Percentiles rank a stretch among this genome's conserved stretches.
Evolutionary conservation across 2,113 vertebrate genomes (phyloP).

Genomic region (Campylomormyrus numenius): DNA sequence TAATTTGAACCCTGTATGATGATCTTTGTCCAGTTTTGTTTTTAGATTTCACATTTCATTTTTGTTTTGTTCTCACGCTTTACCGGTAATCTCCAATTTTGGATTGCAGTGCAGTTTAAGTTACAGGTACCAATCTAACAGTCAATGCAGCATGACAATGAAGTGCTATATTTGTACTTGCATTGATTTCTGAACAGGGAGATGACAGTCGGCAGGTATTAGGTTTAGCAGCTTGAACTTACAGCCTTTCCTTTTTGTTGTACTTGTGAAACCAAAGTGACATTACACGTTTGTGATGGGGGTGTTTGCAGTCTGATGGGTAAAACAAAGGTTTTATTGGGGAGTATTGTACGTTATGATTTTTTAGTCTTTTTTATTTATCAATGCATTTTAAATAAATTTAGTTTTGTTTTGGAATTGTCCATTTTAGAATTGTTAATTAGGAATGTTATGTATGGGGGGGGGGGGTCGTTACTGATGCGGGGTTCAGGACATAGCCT

Average conservation of each 20-base stretch:
- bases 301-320: not conserved
- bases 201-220: not conserved
- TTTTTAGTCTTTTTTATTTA: not conserved
- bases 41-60: not conserved
- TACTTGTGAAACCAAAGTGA: not conserved
- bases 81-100: not conserved
- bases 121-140: not conserved
- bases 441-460: not conserved
- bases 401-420: not conserved
- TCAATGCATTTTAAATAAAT: not conserved
- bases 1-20: not conserved
- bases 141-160: not conserved
- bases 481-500: too few species aligned
- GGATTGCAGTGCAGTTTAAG: not conserved
- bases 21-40: not conserved
- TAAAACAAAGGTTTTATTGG: not conserved
- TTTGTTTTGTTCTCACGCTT: not conserved
- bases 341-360: not conserved
- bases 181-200: not conserved
- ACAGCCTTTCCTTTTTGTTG: not conserved
- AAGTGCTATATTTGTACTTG: not conserved
- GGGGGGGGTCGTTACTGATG: too few species aligned
- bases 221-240: not conserved
- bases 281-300: not conserved
- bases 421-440: not conserved